Conservation (phyloP, 2,888 invertebrate species). For the Neria commutata region DNA sequence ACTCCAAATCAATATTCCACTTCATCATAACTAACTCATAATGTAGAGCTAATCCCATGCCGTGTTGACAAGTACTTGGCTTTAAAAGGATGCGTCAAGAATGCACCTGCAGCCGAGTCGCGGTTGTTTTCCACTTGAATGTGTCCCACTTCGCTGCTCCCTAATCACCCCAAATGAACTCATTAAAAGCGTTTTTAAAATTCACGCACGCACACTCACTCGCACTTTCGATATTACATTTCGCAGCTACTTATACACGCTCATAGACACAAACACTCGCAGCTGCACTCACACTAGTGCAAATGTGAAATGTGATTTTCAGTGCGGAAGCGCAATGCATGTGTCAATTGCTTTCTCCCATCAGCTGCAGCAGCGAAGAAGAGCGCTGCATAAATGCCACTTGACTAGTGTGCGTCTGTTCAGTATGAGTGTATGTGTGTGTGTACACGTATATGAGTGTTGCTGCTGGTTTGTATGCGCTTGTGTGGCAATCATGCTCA, state of each 20-base stretch:
- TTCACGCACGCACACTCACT: background rate
- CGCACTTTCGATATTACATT: conserved; percentile 38
- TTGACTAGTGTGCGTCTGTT: too few relatives aligned
- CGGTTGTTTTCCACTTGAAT: conserved; percentile 81
- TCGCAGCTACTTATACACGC: background rate
- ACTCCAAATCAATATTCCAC: too few relatives aligned
- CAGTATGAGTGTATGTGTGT: too few relatives aligned
- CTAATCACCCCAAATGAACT: background rate
- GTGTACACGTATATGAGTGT: too few relatives aligned
- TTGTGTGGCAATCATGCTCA: too few relatives aligned
- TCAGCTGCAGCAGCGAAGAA: too few relatives aligned
- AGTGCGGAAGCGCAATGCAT: background rate
- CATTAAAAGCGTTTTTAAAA: background rate
- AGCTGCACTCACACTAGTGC: background rate
- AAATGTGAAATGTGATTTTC: background rate
- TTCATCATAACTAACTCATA: too few relatives aligned
- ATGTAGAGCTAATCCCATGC: too few relatives aligned
- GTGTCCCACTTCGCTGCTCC: background rate
- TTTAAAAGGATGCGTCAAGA: background rate
- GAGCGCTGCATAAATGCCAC: too few relatives aligned
- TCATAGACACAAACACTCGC: background rate
- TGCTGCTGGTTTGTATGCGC: too few relatives aligned
- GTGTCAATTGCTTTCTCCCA: background rate
- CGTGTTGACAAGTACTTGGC: too few relatives aligned
- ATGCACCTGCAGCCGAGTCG: conserved; percentile 74